Base-by-base conservation (phyloP, 2,113 vertebrate species). In the Psophia crepitans region DNA sequence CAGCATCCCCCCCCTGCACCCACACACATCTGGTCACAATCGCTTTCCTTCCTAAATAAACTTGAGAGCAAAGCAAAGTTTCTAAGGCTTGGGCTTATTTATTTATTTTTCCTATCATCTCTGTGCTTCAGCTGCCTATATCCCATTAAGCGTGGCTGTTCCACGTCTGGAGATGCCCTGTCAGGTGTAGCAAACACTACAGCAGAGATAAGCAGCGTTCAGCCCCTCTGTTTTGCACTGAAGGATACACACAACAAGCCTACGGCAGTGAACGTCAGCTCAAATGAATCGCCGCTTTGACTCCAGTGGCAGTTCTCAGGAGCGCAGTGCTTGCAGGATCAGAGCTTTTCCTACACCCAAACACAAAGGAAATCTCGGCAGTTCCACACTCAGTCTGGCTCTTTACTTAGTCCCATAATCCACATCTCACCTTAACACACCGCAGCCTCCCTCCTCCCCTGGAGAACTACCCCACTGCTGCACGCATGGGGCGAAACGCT, bases 21-120 rank as follows among this genome's bases (percentile, higher is more conserved):
- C 96, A 96, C 97, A 53, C 92, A 84, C 97, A 97, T 63, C 95
- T 96, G 96, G 88, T 75, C 94, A 56, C 8, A 16, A 57, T 37
- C 73, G 0, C 39, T 68, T 68, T 64, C 91, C 80, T 92, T 79
- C 88, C 69, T 21, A 51, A 91, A 90, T 19, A 86, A 66, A 56
- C 56, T 84, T 33, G 65, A 53, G 68, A 43, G 56, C 82, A 85
- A 51, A 87, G 78, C 51, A 43, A 88, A 17, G 64, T 78, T 68
- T 41, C 22, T 15, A 4, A 5, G 32, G 4, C 11, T 73, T 21
- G 35, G 43, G 46, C 3, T 70, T 65, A 5, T 46, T 79, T 43
- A 2, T 60, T 53, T 9, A 44, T 51, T 9, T 46, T 16, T 9
- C 41, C 18, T 3, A 15, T 13, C 28, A 3, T 49, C 63, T 49